Conservation (phyloP, 2,888 invertebrate species). For the Tyria jacobaeae region DNA sequence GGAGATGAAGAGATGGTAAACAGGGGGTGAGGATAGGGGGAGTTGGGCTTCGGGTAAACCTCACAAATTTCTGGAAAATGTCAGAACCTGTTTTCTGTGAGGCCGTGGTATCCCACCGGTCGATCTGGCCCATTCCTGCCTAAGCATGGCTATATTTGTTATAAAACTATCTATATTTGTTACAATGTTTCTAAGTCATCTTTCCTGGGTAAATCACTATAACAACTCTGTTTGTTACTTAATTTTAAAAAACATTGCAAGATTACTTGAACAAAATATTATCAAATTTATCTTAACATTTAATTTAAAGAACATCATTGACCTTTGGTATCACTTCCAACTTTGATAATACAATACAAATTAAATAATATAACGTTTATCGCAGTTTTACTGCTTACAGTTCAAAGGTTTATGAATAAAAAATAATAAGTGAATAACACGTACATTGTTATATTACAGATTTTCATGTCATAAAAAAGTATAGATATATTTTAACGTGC, state of each 20-base stretch:
- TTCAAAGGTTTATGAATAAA: neutral
- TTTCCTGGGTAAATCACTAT: neutral
- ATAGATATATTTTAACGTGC: too few species aligned
- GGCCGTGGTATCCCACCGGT: too few species aligned
- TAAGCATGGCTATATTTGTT: too few species aligned
- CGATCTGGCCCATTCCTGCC: too few species aligned
- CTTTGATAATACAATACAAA: neutral
- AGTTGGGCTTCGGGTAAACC: too few species aligned
- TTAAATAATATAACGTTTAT: neutral
- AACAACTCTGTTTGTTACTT: neutral
- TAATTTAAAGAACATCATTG: neutral
- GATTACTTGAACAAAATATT: neutral
- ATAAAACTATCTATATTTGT: too few species aligned
- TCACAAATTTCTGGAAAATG: too few species aligned
- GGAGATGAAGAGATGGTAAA: too few species aligned
- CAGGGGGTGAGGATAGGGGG: too few species aligned
- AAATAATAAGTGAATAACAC: neutral
- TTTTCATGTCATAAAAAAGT: too few species aligned
- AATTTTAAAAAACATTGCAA: neutral
- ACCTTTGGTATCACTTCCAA: neutral
- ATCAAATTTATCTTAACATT: slow-evolving; percentile 2
- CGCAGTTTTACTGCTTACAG: neutral
- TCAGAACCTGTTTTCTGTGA: too few species aligned
- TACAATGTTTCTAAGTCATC: neutral
- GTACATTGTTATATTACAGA: neutral